Percentiles rank a stretch among this genome's conserved stretches.
phyloP scores from a whole-genome alignment of 2,113 vertebrate species.

The Acanthisitta chloris region DNA sequence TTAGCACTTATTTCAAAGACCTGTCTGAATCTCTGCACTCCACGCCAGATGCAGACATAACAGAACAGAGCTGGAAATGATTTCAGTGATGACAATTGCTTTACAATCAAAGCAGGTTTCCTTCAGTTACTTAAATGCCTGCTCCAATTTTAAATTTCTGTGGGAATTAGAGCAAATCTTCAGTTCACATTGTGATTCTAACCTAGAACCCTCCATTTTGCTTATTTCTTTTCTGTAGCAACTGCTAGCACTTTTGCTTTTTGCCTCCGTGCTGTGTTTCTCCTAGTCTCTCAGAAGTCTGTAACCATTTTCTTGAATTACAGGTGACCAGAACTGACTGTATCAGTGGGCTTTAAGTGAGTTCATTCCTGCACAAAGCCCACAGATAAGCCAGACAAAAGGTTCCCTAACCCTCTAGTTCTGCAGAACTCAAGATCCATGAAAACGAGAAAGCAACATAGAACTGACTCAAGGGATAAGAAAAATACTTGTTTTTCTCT shows the following conservation, averaged over 20 bases:
- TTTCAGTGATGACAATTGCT: conserved; percentile 37
- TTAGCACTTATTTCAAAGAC: background rate
- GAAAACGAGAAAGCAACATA: background rate
- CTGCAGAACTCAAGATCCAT: background rate
- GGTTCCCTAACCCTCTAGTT: background rate
- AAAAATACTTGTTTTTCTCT: background rate
- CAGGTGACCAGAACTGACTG: background rate
- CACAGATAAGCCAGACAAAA: background rate
- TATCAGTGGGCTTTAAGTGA: background rate
- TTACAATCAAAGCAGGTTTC: conserved; percentile 16
- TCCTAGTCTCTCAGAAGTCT: background rate
- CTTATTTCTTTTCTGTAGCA: background rate
- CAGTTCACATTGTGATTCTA: background rate
- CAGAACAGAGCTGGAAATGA: background rate
- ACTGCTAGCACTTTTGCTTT: background rate
- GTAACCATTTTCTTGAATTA: background rate
- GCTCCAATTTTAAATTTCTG: background rate
- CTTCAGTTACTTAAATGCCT: background rate
- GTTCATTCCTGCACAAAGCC: background rate
- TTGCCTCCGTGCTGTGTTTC: background rate
- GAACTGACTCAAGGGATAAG: background rate
- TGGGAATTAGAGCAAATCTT: background rate
- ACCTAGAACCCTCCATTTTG: background rate
- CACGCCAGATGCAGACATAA: background rate
- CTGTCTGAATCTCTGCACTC: background rate